Evolutionary conservation across 2,113 vertebrate species (phyloP).

Genomic region (Chaetura pelagica): DNA sequence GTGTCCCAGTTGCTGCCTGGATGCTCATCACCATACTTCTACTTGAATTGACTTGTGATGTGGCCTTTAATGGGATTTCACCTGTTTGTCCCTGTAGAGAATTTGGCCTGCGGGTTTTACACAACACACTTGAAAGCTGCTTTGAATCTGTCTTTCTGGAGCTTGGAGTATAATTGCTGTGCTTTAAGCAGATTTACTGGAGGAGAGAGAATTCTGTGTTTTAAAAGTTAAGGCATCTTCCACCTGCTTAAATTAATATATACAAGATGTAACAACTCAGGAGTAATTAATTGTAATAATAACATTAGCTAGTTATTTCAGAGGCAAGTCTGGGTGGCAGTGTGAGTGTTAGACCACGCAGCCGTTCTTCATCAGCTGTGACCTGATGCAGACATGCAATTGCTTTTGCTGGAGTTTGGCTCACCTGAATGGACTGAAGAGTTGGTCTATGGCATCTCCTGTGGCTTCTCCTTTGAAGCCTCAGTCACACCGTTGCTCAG

Average conservation of each 20-base stretch:
- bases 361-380: background rate
- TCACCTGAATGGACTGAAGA: background rate
- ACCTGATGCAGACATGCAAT: background rate
- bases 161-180: slow-evolving; percentile 8
- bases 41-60: slow-evolving; percentile 4
- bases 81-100: background rate
- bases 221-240: background rate
- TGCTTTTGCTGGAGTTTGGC: background rate
- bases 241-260: slow-evolving; percentile 31
- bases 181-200: background rate
- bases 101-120: background rate
- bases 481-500: background rate
- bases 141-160: slow-evolving; percentile 24
- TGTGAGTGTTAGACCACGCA: background rate
- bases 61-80: background rate
- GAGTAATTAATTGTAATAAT: slow-evolving; percentile 41
- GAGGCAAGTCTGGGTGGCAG: background rate
- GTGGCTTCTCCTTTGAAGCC: background rate
- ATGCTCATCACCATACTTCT: background rate
- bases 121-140: background rate
- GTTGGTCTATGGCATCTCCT: background rate
- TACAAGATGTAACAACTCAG: background rate
- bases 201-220: background rate
- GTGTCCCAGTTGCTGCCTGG: background rate
- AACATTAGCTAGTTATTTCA: background rate